Base-by-base conservation (phyloP, 2,888 invertebrate species). In the Isotomurus palustris region DNA sequence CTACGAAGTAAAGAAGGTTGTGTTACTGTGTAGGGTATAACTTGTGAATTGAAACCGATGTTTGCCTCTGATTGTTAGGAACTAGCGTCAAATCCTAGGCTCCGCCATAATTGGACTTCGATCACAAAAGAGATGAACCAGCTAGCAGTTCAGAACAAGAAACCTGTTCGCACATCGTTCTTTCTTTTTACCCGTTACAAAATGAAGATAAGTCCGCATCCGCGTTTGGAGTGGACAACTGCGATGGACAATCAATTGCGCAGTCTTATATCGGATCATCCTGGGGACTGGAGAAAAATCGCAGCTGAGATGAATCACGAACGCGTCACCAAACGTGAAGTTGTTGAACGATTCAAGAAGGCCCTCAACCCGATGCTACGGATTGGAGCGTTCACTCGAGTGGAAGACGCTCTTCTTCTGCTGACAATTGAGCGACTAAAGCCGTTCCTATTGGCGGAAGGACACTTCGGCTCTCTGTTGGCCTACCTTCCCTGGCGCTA, bases 401-500 rank as follows among this genome's bases (percentile, higher is more conserved):
- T 67, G 6, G 70, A 70, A 50, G 70, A 70, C 50, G 58, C 59
- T 14, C 45, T 70, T 6, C 52, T 70, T 19, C 22, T 70, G 12
- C 41, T 70, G 3, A 62, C 62, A 0, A 61, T 70, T 50, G 66
- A 68, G 45, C 64, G 63, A 32, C 22, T 68, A 21, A 63, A 61
- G 24, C 62, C 60, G 2, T 66, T 62, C 19, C 27, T 70, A n/a
- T 48, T 43, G 2, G 49, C 51, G 8, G 70, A 70, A 49, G 56
- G 60, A 8, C 62, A 68, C 51, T 70, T 68, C 54, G 67, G 68
- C 5, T 60, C 60, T 24, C 19, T 70, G 6, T 45, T 66, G 24
- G 54, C 62, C 4, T 67, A 67, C 49, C 50, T 70, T 4, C 70
- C 70, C 0, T 70, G 70, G 70, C 27, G 70, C 45, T 68, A 56